Base-by-base conservation (phyloP, 2,113 vertebrate species). In the Psettodes erumei region DNA sequence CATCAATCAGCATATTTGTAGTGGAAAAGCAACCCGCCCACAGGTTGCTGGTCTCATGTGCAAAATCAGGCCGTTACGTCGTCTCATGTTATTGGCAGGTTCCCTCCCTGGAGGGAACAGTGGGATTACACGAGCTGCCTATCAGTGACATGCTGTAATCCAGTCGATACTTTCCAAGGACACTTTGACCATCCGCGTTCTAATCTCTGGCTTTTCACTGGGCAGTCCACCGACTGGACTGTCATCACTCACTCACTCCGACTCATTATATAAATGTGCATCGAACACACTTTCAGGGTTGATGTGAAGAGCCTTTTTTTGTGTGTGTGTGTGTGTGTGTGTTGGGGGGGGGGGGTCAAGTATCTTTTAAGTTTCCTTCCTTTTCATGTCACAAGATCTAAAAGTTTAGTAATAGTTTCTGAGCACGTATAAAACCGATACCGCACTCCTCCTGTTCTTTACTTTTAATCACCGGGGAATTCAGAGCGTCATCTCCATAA, bases 341-440 rank as follows among this genome's bases (percentile, higher is more conserved):
- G n/a, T n/a, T n/a, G n/a, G n/a, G n/a, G n/a, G n/a, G n/a, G n/a
- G n/a, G 1, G 23, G 18, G 77, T 75, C 66, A 79, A 45, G 50
- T 70, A 78, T 78, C 64, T 74, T 64, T 70, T 1, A 74, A 76
- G 62, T 68, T 77, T 88, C 54, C 56, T 67, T 58, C 56, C 71
- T 67, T 87, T 89, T 87, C 75, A 86, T 79, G 83, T 86, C 62
- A 33, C 27, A 60, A 86, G 85, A 90, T 91, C 86, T 86, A 37
- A 91, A 84, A 86, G 80, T 72, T 63, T 47, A 43, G 70, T 85
- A 86, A 89, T 80, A 51, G 74, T 78, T n/a, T 79, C 65, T 63
- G 60, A 88, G 68, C 85, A 68, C 2, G 32, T 80, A 38, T 80
- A 58, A 85, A 82, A 84, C 58, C 77, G 70, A 82, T 72, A 56